Evolutionary conservation across 92 coral and sea anemone genomes (phyloP), one percentile per base, ranked within the genome.

Genomic region (Porites divaricata): DNA sequence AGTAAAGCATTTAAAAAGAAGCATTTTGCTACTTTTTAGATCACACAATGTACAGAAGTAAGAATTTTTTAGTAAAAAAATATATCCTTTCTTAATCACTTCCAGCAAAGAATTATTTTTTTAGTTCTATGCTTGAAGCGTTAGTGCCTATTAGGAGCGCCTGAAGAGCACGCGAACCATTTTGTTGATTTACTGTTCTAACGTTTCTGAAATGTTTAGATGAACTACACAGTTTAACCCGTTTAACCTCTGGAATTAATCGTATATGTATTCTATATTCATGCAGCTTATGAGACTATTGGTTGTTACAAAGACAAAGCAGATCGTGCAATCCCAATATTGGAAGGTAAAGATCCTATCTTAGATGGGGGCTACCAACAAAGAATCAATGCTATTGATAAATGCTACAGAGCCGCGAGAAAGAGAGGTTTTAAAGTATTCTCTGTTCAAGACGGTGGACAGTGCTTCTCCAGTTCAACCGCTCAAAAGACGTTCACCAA

Each of bases 401-500:
- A 79, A 24, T 86, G 85, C 76, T 78, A 70, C 72, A 22, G 57
- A 9, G 89, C 85, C 12, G 85, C 85, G 9, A 70, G 49, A 53
- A 79, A 59, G 12, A 54, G 89, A 63, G 89, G 85, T 1, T 86
- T 70, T 75, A 56, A 62, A 57, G 78, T 86, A 64, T 86, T 84
- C 49, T 85, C 86, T 13, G 14, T 86, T 62, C 89, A 86, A 50
- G 0, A 86, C 80, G 66, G 86, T 35, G 89, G 86, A 25, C 79
- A 49, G 71, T 79, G 86, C n/a, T 85, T 80, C 8, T 86, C 89
- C 8, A 70, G 86, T 71, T 63, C 35, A 2, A 63, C 77, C 9
- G 85, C 89, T 17, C 72, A 77, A 25, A 71, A 59, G 25, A 79
- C 86, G 13, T 86, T 56, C 50, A 49, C 79, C 75, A 86, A 86